Evolutionary conservation across 1,140 invertebrate species (phyloP).

Genomic region (Heliothis virescens): DNA sequence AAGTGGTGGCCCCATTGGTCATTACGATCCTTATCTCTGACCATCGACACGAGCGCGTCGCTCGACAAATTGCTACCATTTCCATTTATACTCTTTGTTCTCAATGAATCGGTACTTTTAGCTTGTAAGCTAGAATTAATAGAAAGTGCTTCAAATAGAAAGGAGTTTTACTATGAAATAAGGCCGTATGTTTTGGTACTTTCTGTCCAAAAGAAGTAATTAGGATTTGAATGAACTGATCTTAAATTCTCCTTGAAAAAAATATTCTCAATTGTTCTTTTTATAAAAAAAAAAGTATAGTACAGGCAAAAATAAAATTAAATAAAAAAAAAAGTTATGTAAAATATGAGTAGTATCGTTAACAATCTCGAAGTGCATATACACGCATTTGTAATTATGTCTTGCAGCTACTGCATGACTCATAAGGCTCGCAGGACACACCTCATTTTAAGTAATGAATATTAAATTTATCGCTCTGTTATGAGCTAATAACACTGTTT

Average conservation of each 20-base stretch:
- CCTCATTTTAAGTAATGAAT: constrained; percentile 39
- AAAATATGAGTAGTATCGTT: background rate
- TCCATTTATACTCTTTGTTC: constrained; percentile 50
- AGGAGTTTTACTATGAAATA: background rate
- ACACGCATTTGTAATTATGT: background rate
- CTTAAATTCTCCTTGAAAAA: too few species aligned
- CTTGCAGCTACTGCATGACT: constrained; percentile 32
- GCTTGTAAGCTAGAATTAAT: background rate
- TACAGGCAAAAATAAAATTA: too few species aligned
- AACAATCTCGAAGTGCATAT: constrained; percentile 14
- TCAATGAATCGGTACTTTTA: constrained; percentile 26
- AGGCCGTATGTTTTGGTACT: background rate
- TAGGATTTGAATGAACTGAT: too few species aligned
- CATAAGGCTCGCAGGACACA: constrained; percentile 24
- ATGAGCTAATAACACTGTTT: constrained; percentile 49
- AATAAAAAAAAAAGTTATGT: too few species aligned
- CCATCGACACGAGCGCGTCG: constrained; percentile 62
- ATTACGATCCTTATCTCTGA: constrained; percentile 67
- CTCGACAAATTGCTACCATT: constrained; percentile 55
- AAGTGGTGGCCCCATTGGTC: constrained; percentile 63
- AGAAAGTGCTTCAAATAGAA: constrained; percentile 1
- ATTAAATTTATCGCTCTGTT: constrained; percentile 47
- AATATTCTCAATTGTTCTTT: too few species aligned
- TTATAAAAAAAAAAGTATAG: too few species aligned
- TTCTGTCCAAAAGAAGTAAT: too few species aligned